Evolutionary conservation across 1,140 invertebrate genomes (phyloP), one percentile per base, ranked within the genome.

Genomic region (Hylyphantes graminicola): DNA sequence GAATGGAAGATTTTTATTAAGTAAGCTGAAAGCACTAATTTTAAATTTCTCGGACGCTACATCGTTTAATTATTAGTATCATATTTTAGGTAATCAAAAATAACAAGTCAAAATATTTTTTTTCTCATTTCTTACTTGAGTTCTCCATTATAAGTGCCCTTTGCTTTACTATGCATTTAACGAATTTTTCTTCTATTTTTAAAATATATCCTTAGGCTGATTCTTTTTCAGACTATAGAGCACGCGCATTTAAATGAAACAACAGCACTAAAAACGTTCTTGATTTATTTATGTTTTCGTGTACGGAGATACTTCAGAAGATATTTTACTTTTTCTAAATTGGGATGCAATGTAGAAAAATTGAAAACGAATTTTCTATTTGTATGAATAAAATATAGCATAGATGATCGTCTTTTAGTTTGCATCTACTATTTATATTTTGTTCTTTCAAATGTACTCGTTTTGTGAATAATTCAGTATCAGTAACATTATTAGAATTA

Each of bases 231-330:
- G 12, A 12, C 17, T 8, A 10, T 4, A 1, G 1, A 21, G 19
- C 17, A 8, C 11, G n/a, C 10, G 59, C 35, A 78, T 78, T 67
- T 78, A 78, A 78, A 78, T 78, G 67, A 78, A 67, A 78, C 76
- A 55, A 78, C 17, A 15, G 50, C 57, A 21, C 59, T 19, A n/a
- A 15, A 35, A 8, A 50, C 15, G 10, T n/a, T 35, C 13, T 61
- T 51, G 15, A 63, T 67, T 78, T 78, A 78, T 67, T 78, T 67
- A 78, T 67, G 17, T 7, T 9, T 35, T 55, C 54, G 55, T 67
- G 57, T 67, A 65, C 21, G 11, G 61, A 17, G 51, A 7, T 78
- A 6, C 59, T 55, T 54, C 12, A 8, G 61, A 53, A 57, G 19
- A 61, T 57, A 59, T 57, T 74, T 35, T 35, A 1, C 35, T 35